phyloP scores from a whole-genome alignment of 1,140 invertebrate species.

The Metaphire vulgaris region DNA sequence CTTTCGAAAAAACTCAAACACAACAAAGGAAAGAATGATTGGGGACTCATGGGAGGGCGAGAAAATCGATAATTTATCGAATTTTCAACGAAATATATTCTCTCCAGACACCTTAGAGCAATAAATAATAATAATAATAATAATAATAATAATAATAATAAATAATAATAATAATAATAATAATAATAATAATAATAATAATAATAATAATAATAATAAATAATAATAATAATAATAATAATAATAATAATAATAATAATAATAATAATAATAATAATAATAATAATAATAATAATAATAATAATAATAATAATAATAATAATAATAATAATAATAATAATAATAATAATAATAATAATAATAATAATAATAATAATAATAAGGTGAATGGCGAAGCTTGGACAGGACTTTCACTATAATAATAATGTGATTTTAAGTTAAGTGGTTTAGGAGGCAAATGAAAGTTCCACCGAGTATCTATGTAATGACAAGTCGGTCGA shows the following conservation, averaged over 20 bases:
- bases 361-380: background rate
- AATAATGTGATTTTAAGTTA: too few species aligned
- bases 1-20: too few species aligned
- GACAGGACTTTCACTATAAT: too few species aligned
- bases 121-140: background rate
- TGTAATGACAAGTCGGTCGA: too few species aligned
- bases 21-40: too few species aligned
- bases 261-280: background rate
- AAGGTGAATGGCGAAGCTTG: background rate
- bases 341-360: background rate
- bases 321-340: background rate
- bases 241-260: background rate
- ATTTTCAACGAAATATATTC: too few species aligned
- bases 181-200: background rate
- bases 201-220: background rate
- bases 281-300: background rate
- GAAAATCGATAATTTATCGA: too few species aligned
- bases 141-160: background rate
- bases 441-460: too few species aligned
- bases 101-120: too few species aligned
- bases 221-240: background rate
- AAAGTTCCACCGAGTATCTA: too few species aligned
- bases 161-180: background rate
- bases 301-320: background rate
- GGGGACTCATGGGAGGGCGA: too few species aligned